phyloP scores from a whole-genome alignment of 2,113 vertebrate genomes.

The Fulica atra region DNA sequence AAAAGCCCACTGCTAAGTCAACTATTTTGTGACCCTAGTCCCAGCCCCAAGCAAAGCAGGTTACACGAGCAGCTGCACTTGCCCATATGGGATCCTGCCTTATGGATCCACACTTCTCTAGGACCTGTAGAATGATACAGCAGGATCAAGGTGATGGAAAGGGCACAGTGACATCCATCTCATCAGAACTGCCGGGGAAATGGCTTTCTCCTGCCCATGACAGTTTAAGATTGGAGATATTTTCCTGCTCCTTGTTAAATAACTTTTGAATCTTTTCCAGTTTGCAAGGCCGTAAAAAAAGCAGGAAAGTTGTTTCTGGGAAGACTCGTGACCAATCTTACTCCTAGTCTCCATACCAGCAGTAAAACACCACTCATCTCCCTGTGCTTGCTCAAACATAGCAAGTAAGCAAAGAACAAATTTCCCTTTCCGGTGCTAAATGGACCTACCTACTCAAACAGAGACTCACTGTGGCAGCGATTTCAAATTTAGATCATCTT shows the following conservation, averaged over 20 bases:
- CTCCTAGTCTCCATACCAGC: background rate
- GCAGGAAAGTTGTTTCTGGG: background rate
- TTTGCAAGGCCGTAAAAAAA: background rate
- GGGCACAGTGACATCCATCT: background rate
- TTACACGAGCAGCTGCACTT: background rate
- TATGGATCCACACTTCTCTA: background rate
- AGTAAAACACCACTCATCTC: background rate
- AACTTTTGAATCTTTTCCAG: background rate
- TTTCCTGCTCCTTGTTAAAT: background rate
- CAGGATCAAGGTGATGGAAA: background rate
- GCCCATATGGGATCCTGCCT: rapidly evolving
- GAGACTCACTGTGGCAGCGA: background rate
- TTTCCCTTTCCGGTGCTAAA: background rate
- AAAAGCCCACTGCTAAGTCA: background rate
- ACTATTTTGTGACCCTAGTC: background rate
- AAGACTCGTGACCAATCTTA: background rate
- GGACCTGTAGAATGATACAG: background rate
- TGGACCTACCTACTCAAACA: background rate
- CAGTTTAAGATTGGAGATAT: background rate
- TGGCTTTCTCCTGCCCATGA: background rate
- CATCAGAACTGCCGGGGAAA: background rate
- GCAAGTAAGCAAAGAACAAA: background rate
- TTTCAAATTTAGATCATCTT: background rate
- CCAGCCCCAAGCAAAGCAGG: rapidly evolving
- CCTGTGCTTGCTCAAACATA: background rate